Evolutionary conservation across 2,888 invertebrate genomes (phyloP), one percentile per base, ranked within the genome.

Genomic region (Microplitis deprimator): DNA sequence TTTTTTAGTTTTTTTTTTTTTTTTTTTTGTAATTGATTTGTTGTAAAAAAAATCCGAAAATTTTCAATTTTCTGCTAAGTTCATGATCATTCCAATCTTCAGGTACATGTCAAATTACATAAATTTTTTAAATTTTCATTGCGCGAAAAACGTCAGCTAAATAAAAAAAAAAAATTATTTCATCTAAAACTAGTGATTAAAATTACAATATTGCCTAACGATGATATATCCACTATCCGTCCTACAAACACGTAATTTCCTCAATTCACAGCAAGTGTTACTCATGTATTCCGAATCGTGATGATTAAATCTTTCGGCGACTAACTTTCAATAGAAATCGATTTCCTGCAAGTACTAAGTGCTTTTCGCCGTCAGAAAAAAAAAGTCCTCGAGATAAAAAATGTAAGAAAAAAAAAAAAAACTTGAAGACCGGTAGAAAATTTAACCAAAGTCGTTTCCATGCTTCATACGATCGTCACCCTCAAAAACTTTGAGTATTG

Each of bases 401-500:
- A 6, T 68, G 64, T 73, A 69, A 75, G 17, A 76, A 20, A 39
- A 68, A 60, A 75, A 65, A 75, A 71, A 41, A 68, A 71, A 50
- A 65, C 10, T 10, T 60, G 38, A 50, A 79, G 60, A 50, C 50
- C 50, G 50, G 50, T 50, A 73, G 29, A 39, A 75, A 73, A 76
- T 73, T 77, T 60, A 70, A 60, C 73, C 77, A 69, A 69, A 62
- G 72, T 78, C 69, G 74, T 80, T 79, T 78, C 70, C 76, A 77
- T 72, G 72, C 75, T 67, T 74, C 71, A n/a, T n/a, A n/a, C n/a
- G n/a, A n/a, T 64, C 74, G 77, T 75, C 77, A 80, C 80, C 78
- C 77, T 79, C 79, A 74, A 78, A 77, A 79, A 80, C 79, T 50
- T 80, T 77, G 71, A 80, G 79, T 77, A 73, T 80, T 77, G 75